Percentiles rank a stretch among this genome's conserved stretches.
Evolutionary conservation across 2,888 invertebrate species (phyloP).

Genomic region (Phytoseiulus persimilis): DNA sequence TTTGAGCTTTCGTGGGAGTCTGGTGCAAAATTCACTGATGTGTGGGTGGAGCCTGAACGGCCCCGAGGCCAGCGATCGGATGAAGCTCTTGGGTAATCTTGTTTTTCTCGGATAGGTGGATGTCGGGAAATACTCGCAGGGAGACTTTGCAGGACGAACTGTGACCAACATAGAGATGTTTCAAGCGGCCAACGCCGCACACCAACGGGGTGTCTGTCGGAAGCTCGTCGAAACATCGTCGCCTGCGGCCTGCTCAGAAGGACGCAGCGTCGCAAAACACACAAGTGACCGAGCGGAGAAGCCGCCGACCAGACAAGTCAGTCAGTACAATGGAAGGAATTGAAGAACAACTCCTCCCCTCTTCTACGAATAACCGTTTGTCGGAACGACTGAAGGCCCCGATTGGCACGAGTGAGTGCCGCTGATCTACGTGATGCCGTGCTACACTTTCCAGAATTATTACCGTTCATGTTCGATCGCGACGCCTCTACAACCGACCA

Average conservation of each 20-base stretch:
- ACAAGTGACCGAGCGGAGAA: neutral
- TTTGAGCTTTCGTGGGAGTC: neutral
- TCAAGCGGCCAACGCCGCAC: no score
- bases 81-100: neutral
- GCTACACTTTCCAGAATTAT: neutral
- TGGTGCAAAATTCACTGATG: neutral
- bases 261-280: neutral
- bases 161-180: no score
- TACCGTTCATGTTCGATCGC: neutral
- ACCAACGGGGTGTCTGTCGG: neutral
- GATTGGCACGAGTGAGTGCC: neutral
- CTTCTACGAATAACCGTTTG: neutral
- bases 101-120: no score
- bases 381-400: neutral
- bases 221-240: neutral
- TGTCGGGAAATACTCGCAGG: no score
- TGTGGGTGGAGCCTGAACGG: neutral
- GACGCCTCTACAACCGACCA: neutral
- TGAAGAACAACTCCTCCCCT: neutral
- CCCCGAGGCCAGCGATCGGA: neutral
- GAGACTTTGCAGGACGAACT: no score
- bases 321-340: neutral
- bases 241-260: neutral
- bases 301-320: neutral
- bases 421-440: neutral